These are phyloP conservation scores for Hypothenemus hampei DNA, from an alignment of 1,140 invertebrate species.

Conservation along the genomic window DNA sequence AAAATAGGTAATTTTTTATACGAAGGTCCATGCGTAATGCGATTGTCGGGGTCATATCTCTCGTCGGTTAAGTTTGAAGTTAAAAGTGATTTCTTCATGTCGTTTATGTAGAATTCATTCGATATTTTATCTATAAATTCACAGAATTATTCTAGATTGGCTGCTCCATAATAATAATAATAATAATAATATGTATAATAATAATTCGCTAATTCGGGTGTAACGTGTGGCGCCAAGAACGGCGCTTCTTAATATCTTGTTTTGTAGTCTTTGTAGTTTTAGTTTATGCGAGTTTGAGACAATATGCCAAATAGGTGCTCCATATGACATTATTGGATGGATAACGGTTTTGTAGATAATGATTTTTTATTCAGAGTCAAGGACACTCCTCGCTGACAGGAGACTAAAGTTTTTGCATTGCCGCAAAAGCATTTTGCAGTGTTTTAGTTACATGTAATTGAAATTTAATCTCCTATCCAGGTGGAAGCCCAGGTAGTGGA, in stretches of 20 bases:
- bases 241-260: neutral
- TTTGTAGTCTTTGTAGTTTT: neutral
- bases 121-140: conserved; percentile 1
- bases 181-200: no score
- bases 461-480: neutral
- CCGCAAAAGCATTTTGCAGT: neutral
- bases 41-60: neutral
- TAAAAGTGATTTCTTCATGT: neutral
- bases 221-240: neutral
- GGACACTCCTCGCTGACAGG: neutral
- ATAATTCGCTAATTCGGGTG: neutral
- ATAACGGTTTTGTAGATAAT: neutral
- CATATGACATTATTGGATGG: neutral
- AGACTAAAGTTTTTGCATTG: neutral
- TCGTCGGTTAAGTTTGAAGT: neutral
- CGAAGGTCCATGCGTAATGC: neutral
- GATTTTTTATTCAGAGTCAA: neutral
- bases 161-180: neutral
- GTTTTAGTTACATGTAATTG: neutral
- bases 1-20: neutral
- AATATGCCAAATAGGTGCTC: neutral
- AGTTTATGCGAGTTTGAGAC: neutral
- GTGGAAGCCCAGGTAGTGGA: no score
- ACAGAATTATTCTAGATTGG: neutral
- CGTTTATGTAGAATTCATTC: no score